A percentile compares a stretch with the other conserved stretches of the same genome.
phyloP scores from a whole-genome alignment of 2,797 vertebrate genomes.

The Carduelis carduelis region DNA sequence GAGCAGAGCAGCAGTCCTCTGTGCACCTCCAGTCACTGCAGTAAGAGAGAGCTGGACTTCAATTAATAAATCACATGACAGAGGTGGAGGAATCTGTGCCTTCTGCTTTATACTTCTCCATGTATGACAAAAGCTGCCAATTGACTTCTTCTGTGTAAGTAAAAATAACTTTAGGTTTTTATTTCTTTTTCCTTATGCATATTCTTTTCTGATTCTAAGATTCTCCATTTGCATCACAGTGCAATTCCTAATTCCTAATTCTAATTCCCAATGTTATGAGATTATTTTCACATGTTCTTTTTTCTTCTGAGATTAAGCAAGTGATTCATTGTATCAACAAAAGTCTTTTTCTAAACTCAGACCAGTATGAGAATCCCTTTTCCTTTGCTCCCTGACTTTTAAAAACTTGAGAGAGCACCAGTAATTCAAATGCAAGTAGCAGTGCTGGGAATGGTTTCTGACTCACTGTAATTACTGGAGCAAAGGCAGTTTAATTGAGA shows the following conservation, averaged over 20 bases:
- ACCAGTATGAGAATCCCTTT: neutral
- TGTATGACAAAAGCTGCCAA: neutral
- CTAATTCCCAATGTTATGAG: neutral
- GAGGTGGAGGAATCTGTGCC: neutral
- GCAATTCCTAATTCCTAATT: no score
- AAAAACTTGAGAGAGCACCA: neutral
- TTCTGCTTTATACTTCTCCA: neutral
- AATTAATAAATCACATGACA: neutral
- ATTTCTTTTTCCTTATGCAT: neutral
- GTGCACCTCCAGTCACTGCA: neutral
- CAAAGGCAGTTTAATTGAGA: conserved; percentile 5
- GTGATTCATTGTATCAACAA: neutral
- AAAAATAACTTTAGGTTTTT: neutral
- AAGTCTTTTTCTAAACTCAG: neutral
- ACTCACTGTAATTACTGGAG: conserved; percentile 5
- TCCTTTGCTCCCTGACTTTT: neutral
- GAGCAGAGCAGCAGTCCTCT: neutral
- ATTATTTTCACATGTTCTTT: neutral
- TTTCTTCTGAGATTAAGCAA: neutral
- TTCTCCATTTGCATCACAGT: neutral
- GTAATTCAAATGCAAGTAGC: neutral
- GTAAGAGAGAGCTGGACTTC: neutral
- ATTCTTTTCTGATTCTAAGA: neutral
- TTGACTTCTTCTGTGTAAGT: neutral
- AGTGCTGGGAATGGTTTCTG: neutral